Conservation (phyloP, 2,113 vertebrate genomes). For the Tragelaphus strepsiceros region DNA sequence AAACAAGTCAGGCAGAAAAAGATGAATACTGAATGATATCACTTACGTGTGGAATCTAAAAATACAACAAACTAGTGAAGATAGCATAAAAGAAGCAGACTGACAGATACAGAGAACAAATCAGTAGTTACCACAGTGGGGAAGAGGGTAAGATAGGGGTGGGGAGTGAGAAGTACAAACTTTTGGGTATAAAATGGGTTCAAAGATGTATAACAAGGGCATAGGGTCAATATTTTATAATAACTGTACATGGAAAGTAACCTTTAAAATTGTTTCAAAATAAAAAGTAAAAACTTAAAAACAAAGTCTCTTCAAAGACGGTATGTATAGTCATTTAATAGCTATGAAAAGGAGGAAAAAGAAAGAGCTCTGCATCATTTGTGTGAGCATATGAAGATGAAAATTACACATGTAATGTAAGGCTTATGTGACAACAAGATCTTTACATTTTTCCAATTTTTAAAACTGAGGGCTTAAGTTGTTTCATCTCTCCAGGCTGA, state of each 20-base stretch:
- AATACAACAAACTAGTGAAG: not conserved
- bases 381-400: not conserved
- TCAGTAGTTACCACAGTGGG: accelerated
- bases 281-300: not conserved
- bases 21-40: not conserved
- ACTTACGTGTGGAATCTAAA: accelerated
- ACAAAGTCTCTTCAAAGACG: not conserved
- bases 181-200: not conserved
- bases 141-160: not conserved
- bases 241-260: not conserved
- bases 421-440: not conserved
- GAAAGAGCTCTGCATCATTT: not conserved
- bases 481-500: not conserved
- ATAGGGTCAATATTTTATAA: not conserved
- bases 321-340: not conserved
- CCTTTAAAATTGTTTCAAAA: not conserved
- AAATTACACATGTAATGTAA: not conserved
- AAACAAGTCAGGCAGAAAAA: not conserved
- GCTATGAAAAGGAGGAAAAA: not conserved
- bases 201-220: not conserved
- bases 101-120: not conserved
- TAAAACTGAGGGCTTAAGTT: not conserved
- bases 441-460: not conserved
- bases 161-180: accelerated
- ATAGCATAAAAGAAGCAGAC: not conserved